Evolutionary conservation across 2,888 invertebrate genomes (phyloP).

Genomic region (Ormyrus rosae): DNA sequence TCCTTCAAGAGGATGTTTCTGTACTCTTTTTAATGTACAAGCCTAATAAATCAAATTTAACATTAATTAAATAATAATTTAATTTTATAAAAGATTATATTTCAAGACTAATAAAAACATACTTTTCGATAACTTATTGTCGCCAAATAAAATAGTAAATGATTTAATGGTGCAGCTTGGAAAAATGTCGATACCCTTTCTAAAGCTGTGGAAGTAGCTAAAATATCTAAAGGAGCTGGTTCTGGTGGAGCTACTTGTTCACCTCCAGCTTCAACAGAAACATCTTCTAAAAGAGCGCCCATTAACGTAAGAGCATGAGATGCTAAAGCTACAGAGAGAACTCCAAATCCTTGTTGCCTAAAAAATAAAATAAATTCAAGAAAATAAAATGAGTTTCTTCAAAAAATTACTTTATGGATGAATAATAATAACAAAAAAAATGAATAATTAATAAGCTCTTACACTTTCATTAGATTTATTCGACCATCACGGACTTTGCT

Average conservation of each 20-base stretch:
- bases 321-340: conserved; percentile 92
- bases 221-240: conserved; percentile 81
- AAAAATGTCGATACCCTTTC: conserved; percentile 84
- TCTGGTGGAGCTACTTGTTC: conserved; percentile 73
- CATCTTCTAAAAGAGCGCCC: conserved; percentile 85
- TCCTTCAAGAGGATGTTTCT: conserved; percentile 89
- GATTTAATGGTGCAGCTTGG: conserved; percentile 85
- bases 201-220: conserved; percentile 82
- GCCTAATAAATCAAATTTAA: conserved; percentile 76
- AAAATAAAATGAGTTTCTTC: background rate
- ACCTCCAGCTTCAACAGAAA: conserved; percentile 82
- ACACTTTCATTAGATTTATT: conserved; percentile 84
- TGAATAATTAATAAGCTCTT: conserved; percentile 59
- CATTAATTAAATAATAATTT: conserved; percentile 32
- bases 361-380: conserved; percentile 50
- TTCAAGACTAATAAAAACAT: conserved; percentile 38
- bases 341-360: conserved; percentile 92
- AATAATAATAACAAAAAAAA: conserved; percentile 47
- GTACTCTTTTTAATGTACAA: conserved; percentile 87
- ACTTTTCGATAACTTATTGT: conserved; percentile 93
- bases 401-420: conserved; percentile 10
- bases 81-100: background rate
- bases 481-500: conserved; percentile 79
- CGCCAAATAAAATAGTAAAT: conserved; percentile 91
- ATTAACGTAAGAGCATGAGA: conserved; percentile 88